Base-by-base conservation (phyloP, 2,888 invertebrate species). In the Drosophila kokeensis region DNA sequence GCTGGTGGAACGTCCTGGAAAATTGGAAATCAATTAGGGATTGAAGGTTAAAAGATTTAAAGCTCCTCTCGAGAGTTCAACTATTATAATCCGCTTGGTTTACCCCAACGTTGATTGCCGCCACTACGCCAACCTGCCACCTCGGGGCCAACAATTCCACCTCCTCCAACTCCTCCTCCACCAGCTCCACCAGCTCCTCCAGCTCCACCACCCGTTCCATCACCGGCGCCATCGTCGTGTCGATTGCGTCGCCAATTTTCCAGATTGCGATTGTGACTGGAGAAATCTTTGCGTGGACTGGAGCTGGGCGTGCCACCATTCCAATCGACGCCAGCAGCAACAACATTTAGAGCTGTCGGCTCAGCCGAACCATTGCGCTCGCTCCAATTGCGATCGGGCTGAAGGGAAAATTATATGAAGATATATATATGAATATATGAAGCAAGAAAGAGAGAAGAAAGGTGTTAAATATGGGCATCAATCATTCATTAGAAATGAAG, bases 201-300 rank as follows among this genome's bases (percentile, higher is more conserved):
- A n/a, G 54, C 4, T 24, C 40, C 60, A n/a, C 54, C 4, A 13
- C 83, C 45, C 15, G 15, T 15, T 24, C 45, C 87, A 61, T 90
- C 90, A 2, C 86, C 83, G 10, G 87, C 81, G 1, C 87, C 87
- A 62, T 93, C 93, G 57, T 92, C 93, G 54, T 87, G 85, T 0
- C 92, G 89, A 68, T 82, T 91, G 55, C 92, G 76, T 10, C 93
- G 88, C 93, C 93, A 93, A 70, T 93, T 93, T 61, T 93, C 93
- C 78, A 92, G 79, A 73, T 91, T 92, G 2, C 91, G 87, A 27
- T 91, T 82, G 68, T 92, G 92, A 55, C 76, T 87, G 24, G 83
- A 82, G 68, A 90, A 92, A 63, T 93, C 93, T 70, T 93, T 93
- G 1, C 93, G 87, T 3, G 93, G 93, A 82, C 93, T 92, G n/a